phyloP scores from a whole-genome alignment of 2,888 invertebrate species.

The Blera fallax region DNA sequence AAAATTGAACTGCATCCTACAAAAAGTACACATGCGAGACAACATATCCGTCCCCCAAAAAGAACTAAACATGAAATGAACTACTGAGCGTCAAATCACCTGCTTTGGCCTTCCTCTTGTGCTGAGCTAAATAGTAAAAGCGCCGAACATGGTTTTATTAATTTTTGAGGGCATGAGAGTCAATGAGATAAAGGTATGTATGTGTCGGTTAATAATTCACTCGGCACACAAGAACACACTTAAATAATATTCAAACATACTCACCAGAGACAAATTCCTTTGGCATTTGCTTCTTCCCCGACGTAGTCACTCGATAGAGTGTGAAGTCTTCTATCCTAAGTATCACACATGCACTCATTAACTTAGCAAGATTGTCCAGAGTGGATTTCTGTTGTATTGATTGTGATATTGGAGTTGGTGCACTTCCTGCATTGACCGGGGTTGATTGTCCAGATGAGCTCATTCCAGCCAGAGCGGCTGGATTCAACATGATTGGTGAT shows the following conservation, averaged over 20 bases:
- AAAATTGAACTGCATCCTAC: constrained; percentile 16
- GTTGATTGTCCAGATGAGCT: constrained; percentile 72
- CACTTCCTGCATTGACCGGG: constrained; percentile 74
- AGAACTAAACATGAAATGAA: constrained; percentile 59
- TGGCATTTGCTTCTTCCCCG: constrained; percentile 87
- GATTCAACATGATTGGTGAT: constrained; percentile 78
- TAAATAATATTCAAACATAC: constrained; percentile 24
- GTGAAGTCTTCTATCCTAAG: constrained; percentile 95
- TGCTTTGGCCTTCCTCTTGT: constrained; percentile 83
- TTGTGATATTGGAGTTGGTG: constrained; percentile 82
- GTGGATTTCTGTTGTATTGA: constrained; percentile 85
- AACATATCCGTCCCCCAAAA: background rate
- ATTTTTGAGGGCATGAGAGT: constrained; percentile 39
- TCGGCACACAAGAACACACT: background rate
- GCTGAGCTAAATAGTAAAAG: constrained; percentile 82
- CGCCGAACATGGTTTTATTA: constrained; percentile 69
- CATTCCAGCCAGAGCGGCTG: constrained; percentile 74
- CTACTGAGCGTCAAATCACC: constrained; percentile 78
- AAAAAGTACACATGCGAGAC: constrained; percentile 40
- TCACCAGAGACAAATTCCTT: constrained; percentile 92
- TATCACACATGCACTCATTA: constrained; percentile 96
- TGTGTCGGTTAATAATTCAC: background rate
- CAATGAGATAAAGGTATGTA: constrained; percentile 44
- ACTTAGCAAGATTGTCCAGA: constrained; percentile 89
- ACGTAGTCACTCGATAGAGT: constrained; percentile 91